phyloP scores from a whole-genome alignment of 2,797 vertebrate genomes.

The Pipistrellus pygmaeus region DNA sequence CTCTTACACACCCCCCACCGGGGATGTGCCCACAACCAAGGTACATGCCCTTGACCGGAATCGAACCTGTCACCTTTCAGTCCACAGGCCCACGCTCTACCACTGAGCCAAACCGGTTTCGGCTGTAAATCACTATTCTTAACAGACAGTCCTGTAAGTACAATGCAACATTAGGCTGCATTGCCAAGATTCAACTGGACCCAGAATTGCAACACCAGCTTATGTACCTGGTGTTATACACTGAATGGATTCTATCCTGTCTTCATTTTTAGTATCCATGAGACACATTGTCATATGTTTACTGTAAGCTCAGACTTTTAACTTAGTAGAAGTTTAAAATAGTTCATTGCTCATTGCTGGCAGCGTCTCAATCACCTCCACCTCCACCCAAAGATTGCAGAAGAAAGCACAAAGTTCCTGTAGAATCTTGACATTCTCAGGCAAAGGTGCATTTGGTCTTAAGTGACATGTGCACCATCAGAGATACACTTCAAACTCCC shows the following conservation, averaged over 20 bases:
- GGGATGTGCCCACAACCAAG: too few species aligned
- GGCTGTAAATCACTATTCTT: not conserved
- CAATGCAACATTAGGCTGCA: not conserved
- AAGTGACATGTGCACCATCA: not conserved
- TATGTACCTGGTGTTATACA: not conserved
- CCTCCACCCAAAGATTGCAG: not conserved
- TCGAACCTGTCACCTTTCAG: too few species aligned
- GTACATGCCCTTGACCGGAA: too few species aligned
- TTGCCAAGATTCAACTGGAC: not conserved
- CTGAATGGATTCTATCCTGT: not conserved
- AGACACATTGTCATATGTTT: constrained; percentile 6
- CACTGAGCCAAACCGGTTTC: too few species aligned
- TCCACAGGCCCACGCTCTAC: too few species aligned
- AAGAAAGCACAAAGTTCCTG: not conserved
- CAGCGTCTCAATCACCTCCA: not conserved
- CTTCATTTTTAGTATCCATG: not conserved
- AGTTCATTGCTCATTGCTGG: not conserved
- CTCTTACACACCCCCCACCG: too few species aligned
- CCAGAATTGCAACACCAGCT: not conserved
- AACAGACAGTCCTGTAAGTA: not conserved
- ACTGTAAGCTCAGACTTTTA: not conserved
- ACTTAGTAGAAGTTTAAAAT: constrained; percentile 15
- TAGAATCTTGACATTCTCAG: constrained; percentile 28
- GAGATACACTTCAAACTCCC: not conserved
- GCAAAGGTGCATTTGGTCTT: not conserved